Base-by-base conservation (phyloP, 1,140 invertebrate genomes). In the Heliconius melpomene region DNA sequence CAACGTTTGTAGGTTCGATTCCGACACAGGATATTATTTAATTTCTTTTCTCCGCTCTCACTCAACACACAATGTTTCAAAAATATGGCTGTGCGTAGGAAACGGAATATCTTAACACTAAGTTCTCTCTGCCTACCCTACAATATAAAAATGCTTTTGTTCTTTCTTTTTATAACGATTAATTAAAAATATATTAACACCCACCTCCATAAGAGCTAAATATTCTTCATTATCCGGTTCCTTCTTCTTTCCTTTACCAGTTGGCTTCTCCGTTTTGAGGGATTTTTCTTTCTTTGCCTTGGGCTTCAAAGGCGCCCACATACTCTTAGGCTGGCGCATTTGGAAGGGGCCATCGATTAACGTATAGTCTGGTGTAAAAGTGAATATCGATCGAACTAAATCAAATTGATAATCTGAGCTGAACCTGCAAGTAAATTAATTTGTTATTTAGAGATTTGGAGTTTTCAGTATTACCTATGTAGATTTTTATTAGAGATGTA, bases 371-470 rank as follows among this genome's bases (percentile, higher is more conserved):
- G 93, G 91, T 0, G 85, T 83, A 66, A 87, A 90, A 0, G 91
- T 91, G 81, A 93, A 93, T 0, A 94, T 80, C 3, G 91, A 91
- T 5, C 93, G 85, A 2, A 94, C 86, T 18, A 94, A 66, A 26
- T 93, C 80, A 82, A 88, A 94, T 60, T 94, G 91, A 80, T 90
- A 94, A 71, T 94, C 93, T 50, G 91, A 89, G 60, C 91, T 91
- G 80, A 94, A 93, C 72, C 93, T 94, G 79, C 26, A 77, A 18
- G 7, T 18, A 52, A 52, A 52, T 7, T 20, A 18, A 2, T 52
- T 52, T 52, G 7, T 20, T 52, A 18, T 0, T 52, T 7, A 46
- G 40, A 46, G 1, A 3, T 46, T 46, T 46, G 40, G 2, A 8
- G 13, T 13, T 13, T 46, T 46, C 3, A 46, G 40, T 3, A 13